Evolutionary conservation across 2,797 vertebrate genomes (phyloP).

Genomic region (Enteromius viviparus): DNA sequence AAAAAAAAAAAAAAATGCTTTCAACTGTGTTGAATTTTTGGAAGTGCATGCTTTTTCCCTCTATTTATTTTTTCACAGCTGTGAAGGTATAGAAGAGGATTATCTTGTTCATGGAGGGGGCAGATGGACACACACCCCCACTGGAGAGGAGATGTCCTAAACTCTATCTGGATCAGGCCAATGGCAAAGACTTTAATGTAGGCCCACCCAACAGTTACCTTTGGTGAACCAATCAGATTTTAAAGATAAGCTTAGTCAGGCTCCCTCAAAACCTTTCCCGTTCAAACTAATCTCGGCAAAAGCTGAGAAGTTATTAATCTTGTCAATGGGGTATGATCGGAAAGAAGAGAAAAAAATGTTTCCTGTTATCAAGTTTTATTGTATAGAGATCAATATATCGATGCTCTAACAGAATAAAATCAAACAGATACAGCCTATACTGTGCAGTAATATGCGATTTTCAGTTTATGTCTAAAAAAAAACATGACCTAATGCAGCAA

Average conservation of each 20-base stretch:
- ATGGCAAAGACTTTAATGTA: conserved; percentile 66
- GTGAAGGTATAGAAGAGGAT: conserved; percentile 80
- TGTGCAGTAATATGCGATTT: background rate
- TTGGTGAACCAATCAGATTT: conserved; percentile 71
- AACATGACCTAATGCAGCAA: background rate
- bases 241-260: conserved; percentile 20
- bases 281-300: conserved; percentile 77
- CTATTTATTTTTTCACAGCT: conserved; percentile 69
- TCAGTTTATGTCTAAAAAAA: background rate
- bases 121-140: conserved; percentile 76
- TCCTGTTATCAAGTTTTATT: background rate
- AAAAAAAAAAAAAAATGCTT: background rate
- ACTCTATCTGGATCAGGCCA: conserved; percentile 63
- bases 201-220: conserved; percentile 71
- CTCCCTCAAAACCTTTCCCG: conserved; percentile 65
- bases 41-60: background rate
- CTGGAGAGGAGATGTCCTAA: conserved; percentile 49
- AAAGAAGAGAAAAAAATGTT: conserved; percentile 68
- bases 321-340: conserved; percentile 69
- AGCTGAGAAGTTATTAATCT: conserved; percentile 78
- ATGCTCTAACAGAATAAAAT: background rate
- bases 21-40: conserved; percentile 5
- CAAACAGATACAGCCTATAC: background rate
- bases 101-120: conserved; percentile 76
- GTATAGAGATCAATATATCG: background rate